Evolutionary conservation across 2,888 invertebrate genomes (phyloP), one percentile per base, ranked within the genome.

Genomic region (Cosmorhoe ocellata): DNA sequence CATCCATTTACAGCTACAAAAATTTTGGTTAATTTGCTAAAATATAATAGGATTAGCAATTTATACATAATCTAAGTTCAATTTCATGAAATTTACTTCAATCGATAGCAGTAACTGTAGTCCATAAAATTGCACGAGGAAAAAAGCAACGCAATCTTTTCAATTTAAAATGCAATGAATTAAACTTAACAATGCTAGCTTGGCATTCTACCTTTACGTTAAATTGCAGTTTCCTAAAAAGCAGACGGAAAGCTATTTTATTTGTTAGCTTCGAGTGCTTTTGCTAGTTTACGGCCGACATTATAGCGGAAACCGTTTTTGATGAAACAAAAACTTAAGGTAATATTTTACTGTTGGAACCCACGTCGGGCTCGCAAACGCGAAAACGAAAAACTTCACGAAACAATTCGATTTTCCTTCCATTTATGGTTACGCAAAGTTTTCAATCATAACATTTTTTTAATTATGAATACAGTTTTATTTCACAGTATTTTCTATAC

Each of bases 121-220:
- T 28, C 9, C 14, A 34, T 43, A 43, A 34, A 46, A 27, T 10
- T 11, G 33, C 18, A 10, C 11, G 5, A n/a, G n/a, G 18, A 32
- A 38, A 46, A 32, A 27, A 44, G 47, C 28, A 47, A 39, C 10
- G 33, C 14, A 39, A 34, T 40, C 28, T 34, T 30, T 40, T 40
- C 40, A 12, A 47, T 47, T 47, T 34, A 40, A 47, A 40, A 40
- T 47, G 47, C 40, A 40, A 40, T 47, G 40, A 34, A 47, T 47
- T 47, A 33, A 13, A 47, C 28, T 40, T 28, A 47, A 47, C 47
- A 34, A 34, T 47, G 34, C 47, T 47, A 13, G 34, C 28, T 34
- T 34, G 22, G 40, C 40, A 22, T 34, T 47, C 34, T 11, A 39
- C 40, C 40, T 39, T 33, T 27, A 32, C 46, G 39, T 33, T 33